Percentiles rank a stretch among this genome's conserved stretches.
These are phyloP conservation scores for Chaetophractus vellerosus DNA, from an alignment of 2,797 vertebrate species.

Conservation along the genomic window DNA sequence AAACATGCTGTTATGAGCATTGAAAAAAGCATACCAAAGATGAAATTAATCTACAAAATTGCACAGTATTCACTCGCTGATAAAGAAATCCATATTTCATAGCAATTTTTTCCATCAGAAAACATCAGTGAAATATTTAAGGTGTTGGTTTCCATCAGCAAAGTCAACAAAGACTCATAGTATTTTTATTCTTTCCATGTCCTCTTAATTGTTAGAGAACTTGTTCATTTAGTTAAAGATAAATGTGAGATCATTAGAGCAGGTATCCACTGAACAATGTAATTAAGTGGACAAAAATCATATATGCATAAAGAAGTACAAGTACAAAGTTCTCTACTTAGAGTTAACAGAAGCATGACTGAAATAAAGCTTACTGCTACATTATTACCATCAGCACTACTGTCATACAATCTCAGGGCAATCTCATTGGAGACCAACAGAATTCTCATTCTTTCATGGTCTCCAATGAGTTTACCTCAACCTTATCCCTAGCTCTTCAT, in stretches of 20 bases:
- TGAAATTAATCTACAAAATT: conserved; percentile 47
- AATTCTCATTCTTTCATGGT: conserved; percentile 25
- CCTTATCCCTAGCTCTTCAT: not conserved
- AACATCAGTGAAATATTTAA: conserved; percentile 33
- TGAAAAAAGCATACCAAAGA: conserved; percentile 41
- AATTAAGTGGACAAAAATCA: conserved; percentile 33
- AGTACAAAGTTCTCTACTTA: not conserved
- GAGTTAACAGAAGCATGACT: not conserved
- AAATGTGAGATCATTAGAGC: conserved; percentile 56
- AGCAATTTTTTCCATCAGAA: conserved; percentile 51
- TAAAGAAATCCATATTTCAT: conserved; percentile 48
- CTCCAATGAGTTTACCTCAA: not conserved
- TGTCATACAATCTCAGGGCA: not conserved
- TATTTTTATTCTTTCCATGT: conserved; percentile 35
- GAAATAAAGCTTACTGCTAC: not conserved
- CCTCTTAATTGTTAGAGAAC: not conserved
- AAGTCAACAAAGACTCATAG: not conserved
- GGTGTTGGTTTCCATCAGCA: not conserved
- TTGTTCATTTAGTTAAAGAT: conserved; percentile 59
- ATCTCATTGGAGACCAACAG: not conserved
- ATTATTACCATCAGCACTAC: not conserved
- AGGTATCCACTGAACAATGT: not conserved
- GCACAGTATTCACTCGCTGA: not conserved
- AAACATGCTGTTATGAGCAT: not conserved
- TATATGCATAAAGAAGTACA: not conserved